Evolutionary conservation across 2,888 invertebrate species (phyloP), one percentile per base, ranked within the genome.

Genomic region (Mimachlamys varia): DNA sequence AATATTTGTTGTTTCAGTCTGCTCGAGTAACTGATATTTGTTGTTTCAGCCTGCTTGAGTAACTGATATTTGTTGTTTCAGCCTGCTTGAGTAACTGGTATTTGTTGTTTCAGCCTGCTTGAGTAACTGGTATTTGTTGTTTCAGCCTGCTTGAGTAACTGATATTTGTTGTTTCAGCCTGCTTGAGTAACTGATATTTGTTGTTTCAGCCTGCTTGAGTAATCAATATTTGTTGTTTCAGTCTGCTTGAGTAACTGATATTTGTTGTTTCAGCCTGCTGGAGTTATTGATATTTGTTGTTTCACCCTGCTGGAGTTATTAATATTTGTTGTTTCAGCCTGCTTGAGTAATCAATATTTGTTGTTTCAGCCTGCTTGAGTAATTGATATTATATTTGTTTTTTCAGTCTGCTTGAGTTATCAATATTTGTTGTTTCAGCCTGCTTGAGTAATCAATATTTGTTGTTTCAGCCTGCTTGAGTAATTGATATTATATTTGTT

Each of bases 1-100:
- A 17, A 49, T 90, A 27, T 89, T 53, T 17, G 62, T 15, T 89
- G 22, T 93, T 92, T 15, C 93, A 95, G 95, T n/a, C n/a, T n/a
- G 58, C 19, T n/a, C 1, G 3, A 27, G 13, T 76, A 27, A 12
- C 33, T 87, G 33, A 49, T 90, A 27, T 89, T 53, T 17, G 62
- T 15, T 89, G 22, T 93, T 92, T 15, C 93, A 95, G 95, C 93
- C 62, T 19, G 58, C 19, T n/a, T 4, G 3, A 27, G 13, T 76
- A 27, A 12, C 33, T 87, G 33, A 49, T 90, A 27, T 89, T 53
- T 17, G 62, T 15, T 89, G 22, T 93, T 92, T 15, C 93, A 95
- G 95, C 93, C 62, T 19, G 58, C 19, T n/a, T 4, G 3, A 27
- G 13, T 76, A 27, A 12, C 33, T 87, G 33, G 33, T 90, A 27